Percentiles rank a stretch among this genome's conserved stretches.
Conservation (phyloP, 2,888 invertebrate species). For the Mesoligia furuncula region DNA sequence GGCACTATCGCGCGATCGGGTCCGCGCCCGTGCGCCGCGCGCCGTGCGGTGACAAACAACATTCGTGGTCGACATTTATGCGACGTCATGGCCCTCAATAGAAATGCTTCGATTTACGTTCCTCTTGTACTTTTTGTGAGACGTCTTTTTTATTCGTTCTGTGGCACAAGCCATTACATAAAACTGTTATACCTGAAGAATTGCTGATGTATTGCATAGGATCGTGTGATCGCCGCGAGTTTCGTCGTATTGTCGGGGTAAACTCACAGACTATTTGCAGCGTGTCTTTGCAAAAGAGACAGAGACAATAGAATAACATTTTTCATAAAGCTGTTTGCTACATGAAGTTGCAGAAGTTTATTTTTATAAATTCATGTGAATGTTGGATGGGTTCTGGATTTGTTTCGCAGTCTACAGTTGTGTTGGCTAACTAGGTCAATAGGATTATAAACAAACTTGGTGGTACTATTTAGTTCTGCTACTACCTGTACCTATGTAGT, state of each 20-base stretch:
- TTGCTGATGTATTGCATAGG: conserved; percentile 45
- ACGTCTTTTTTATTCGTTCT: conserved; percentile 80
- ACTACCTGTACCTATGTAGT: not conserved
- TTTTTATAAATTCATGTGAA: conserved; percentile 48
- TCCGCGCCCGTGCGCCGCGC: conserved; percentile 69
- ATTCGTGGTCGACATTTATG: conserved; percentile 87
- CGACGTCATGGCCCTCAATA: conserved; percentile 88
- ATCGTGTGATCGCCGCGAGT: conserved; percentile 35
- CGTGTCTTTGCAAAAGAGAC: conserved; percentile 37
- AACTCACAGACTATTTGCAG: conserved; percentile 46
- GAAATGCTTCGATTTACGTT: conserved; percentile 87
- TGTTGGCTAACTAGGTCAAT: conserved; percentile 1
- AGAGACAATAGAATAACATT: conserved; percentile 51
- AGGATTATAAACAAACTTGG: conserved; percentile 10
- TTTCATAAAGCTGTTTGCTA: conserved; percentile 52
- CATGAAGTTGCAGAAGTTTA: conserved; percentile 45
- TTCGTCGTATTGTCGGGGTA: conserved; percentile 38
- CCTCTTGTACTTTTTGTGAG: conserved; percentile 80
- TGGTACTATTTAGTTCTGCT: not conserved
- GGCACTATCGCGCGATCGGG: conserved; percentile 81
- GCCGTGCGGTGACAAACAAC: conserved; percentile 88
- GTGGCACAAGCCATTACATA: conserved; percentile 75
- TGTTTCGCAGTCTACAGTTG: conserved; percentile 32
- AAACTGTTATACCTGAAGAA: conserved; percentile 67
- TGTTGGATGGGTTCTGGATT: conserved; percentile 42